These are phyloP conservation scores for Diaprepes abbreviatus DNA, from an alignment of 2,888 invertebrate species.

Conservation along the genomic window DNA sequence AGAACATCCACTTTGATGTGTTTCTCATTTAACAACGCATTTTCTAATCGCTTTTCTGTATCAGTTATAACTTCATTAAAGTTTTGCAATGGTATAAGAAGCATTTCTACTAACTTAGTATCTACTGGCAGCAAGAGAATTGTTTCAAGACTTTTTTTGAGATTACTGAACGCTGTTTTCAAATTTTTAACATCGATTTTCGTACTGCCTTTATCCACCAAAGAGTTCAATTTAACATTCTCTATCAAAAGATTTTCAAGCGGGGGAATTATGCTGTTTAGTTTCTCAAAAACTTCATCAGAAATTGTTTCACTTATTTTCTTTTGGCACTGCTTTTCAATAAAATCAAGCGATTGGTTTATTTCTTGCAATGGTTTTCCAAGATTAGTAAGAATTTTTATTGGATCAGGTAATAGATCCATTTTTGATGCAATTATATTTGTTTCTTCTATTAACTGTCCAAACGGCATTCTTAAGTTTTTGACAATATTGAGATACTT, in stretches of 20 bases:
- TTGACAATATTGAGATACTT: constrained; percentile 35
- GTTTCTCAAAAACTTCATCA: constrained; percentile 38
- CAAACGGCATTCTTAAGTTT: constrained; percentile 50
- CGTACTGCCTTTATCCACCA: constrained; percentile 44
- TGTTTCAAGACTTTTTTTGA: constrained; percentile 43
- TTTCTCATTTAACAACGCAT: constrained; percentile 24
- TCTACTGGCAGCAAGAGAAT: constrained; percentile 48
- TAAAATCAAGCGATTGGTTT: constrained; percentile 60
- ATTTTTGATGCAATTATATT: constrained; percentile 48
- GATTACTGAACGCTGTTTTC: constrained; percentile 37
- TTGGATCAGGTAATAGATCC: constrained; percentile 43
- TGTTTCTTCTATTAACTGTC: constrained; percentile 54
- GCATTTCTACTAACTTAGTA: constrained; percentile 40
- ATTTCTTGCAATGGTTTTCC: constrained; percentile 66
- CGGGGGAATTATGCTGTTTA: constrained; percentile 50
- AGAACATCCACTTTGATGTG: constrained; percentile 31
- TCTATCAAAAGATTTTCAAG: constrained; percentile 56
- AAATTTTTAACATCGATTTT: constrained; percentile 34
- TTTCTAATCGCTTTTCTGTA: constrained; percentile 41
- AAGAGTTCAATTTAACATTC: constrained; percentile 56
- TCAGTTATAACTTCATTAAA: constrained; percentile 41
- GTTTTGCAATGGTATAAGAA: constrained; percentile 50
- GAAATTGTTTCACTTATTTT: constrained; percentile 50
- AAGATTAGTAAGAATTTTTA: constrained; percentile 57
- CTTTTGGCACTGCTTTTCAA: constrained; percentile 60